Percentiles rank a stretch among this genome's conserved stretches.
Conservation (phyloP, 53 echinoderm and acorn worm genomes). For the Luidia sarsii region DNA sequence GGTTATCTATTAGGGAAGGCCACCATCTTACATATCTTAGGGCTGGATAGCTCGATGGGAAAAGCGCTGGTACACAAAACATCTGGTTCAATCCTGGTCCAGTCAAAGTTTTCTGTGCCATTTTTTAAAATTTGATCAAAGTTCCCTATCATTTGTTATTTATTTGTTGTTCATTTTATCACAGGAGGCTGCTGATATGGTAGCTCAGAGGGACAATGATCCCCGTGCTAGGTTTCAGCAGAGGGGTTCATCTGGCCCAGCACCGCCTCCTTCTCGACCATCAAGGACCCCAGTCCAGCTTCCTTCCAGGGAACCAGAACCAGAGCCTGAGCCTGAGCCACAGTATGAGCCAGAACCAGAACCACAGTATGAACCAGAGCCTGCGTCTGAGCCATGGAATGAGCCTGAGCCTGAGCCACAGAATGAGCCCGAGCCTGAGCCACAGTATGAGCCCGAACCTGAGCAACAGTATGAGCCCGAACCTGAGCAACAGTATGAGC, state of each 20-base stretch:
- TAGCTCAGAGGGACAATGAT: conserved; percentile 59
- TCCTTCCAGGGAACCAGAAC: conserved; percentile 32
- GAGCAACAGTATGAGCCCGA: too few relatives aligned
- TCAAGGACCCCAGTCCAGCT: conserved; percentile 32
- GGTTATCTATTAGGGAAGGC: too few relatives aligned
- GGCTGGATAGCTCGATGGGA: too few relatives aligned
- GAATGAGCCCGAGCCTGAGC: conserved; percentile 50
- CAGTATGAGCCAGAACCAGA: conserved; percentile 29
- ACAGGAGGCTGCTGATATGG: conserved; percentile 76
- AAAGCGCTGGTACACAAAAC: too few relatives aligned
- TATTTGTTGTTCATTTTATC: neutral
- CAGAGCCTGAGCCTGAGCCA: conserved; percentile 12
- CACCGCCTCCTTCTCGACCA: conserved; percentile 29
- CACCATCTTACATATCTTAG: too few relatives aligned
- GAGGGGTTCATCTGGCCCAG: conserved; percentile 21
- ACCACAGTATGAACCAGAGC: conserved; percentile 25
- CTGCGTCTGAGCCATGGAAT: conserved; percentile 55
- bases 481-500: too few relatives aligned
- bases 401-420: conserved; percentile 61
- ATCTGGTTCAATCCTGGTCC: too few relatives aligned
- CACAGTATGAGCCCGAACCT: conserved; percentile 3
- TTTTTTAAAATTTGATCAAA: too few relatives aligned
- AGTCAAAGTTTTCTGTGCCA: too few relatives aligned
- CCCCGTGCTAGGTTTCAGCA: conserved; percentile 56
- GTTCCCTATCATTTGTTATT: neutral